Evolutionary conservation across 1,140 invertebrate genomes (phyloP).

Genomic region (Rhagoletis zephyria): DNA sequence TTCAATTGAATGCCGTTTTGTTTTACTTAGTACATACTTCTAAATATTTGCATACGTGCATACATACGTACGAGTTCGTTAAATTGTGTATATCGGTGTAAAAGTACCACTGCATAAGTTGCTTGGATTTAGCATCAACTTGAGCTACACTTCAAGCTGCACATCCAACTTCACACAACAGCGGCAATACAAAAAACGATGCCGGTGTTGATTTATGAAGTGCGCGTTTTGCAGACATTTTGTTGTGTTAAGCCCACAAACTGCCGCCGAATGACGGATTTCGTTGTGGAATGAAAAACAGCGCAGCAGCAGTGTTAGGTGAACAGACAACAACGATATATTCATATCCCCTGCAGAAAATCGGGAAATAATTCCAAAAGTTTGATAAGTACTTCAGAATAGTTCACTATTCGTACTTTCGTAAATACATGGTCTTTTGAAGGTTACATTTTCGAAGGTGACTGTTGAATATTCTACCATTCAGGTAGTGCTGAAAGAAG

Average conservation of each 20-base stretch:
- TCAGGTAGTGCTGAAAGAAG: too few relatives aligned
- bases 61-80: too few relatives aligned
- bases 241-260: slow-evolving; percentile 33
- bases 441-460: too few relatives aligned
- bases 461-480: too few relatives aligned
- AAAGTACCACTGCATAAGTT: not conserved
- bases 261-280: slow-evolving; percentile 37
- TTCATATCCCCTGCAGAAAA: too few relatives aligned
- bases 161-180: not conserved
- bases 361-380: too few relatives aligned
- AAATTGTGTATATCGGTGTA: too few relatives aligned
- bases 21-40: not conserved
- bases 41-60: not conserved
- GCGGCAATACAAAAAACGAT: not conserved
- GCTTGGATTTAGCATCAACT: not conserved
- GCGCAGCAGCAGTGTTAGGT: too few relatives aligned
- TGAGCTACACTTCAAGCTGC: not conserved
- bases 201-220: slow-evolving; percentile 47
- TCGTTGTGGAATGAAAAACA: slow-evolving; percentile 21
- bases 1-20: slow-evolving; percentile 20
- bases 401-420: not conserved
- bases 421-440: too few relatives aligned
- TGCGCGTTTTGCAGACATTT: slow-evolving; percentile 34
- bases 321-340: too few relatives aligned
- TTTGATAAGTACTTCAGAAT: not conserved